Evolutionary conservation across 2,113 vertebrate species (phyloP).

Genomic region (Cathartes aura): DNA sequence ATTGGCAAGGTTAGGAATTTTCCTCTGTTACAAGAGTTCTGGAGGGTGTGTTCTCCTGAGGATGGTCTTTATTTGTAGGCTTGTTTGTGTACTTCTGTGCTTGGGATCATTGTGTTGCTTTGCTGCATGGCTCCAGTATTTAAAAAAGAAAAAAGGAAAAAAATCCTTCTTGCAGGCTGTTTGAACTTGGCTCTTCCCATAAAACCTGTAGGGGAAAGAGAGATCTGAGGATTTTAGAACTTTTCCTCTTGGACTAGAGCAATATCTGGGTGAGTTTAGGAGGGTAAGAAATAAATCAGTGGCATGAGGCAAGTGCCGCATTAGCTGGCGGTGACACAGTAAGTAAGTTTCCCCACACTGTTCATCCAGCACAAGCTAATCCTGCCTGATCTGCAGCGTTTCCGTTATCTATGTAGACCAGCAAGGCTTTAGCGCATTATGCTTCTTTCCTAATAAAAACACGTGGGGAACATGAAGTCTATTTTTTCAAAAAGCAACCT

Average conservation of each 20-base stretch:
- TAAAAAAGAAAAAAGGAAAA: rapidly evolving
- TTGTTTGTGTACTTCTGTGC: background rate
- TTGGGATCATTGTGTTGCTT: background rate
- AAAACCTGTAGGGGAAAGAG: background rate
- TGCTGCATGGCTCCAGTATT: background rate
- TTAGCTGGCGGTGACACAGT: background rate
- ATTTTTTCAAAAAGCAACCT: background rate
- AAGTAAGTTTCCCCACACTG: background rate
- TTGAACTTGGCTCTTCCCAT: background rate
- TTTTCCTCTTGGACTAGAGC: background rate
- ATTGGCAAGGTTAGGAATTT: background rate
- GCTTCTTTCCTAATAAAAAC: background rate
- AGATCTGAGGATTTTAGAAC: background rate
- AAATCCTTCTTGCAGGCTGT: background rate
- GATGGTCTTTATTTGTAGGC: background rate
- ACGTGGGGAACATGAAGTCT: rapidly evolving
- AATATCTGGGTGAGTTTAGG: background rate
- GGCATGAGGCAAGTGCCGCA: background rate
- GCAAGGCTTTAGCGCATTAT: background rate
- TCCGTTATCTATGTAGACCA: background rate
- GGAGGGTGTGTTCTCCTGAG: background rate
- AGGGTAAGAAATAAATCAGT: background rate
- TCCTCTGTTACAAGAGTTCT: background rate
- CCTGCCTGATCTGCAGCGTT: background rate
- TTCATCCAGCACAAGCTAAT: background rate